A percentile compares a stretch with the other conserved stretches of the same genome.
Conservation (phyloP, 2,888 invertebrate species). For the Lottia gigantea region DNA sequence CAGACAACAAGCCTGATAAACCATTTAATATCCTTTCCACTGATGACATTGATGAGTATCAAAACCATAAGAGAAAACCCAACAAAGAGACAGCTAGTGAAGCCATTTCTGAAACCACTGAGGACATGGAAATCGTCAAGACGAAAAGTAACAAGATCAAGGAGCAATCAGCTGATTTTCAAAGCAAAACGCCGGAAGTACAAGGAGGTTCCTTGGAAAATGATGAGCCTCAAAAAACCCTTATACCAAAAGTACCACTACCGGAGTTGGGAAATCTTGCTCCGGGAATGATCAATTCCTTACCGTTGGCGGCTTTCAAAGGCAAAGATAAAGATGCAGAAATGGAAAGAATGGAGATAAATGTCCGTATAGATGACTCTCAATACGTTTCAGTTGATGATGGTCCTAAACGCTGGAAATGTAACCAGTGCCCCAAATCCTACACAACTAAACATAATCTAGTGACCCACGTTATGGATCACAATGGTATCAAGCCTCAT, state of each 20-base stretch:
- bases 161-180: too few relatives aligned
- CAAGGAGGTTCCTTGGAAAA: background rate
- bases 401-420: constrained; percentile 63
- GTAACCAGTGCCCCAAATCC: constrained; percentile 63
- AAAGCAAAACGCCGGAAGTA: too few relatives aligned
- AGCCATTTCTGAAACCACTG: too few relatives aligned
- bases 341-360: constrained; percentile 57
- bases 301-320: constrained; percentile 33
- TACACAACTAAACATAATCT: constrained; percentile 68
- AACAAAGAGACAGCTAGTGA: background rate
- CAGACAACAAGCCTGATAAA: background rate
- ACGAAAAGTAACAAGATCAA: too few relatives aligned
- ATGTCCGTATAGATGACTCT: constrained; percentile 60
- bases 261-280: background rate
- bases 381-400: constrained; percentile 57
- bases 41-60: background rate
- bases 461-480: constrained; percentile 65
- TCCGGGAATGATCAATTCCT: constrained; percentile 23
- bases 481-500: constrained; percentile 66
- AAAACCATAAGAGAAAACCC: background rate
- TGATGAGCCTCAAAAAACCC: constrained; percentile 4
- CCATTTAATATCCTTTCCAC: background rate
- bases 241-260: background rate
- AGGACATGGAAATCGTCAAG: too few relatives aligned
- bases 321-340: constrained; percentile 24